phyloP scores from a whole-genome alignment of 2,113 vertebrate species.

The Nibea coibor region DNA sequence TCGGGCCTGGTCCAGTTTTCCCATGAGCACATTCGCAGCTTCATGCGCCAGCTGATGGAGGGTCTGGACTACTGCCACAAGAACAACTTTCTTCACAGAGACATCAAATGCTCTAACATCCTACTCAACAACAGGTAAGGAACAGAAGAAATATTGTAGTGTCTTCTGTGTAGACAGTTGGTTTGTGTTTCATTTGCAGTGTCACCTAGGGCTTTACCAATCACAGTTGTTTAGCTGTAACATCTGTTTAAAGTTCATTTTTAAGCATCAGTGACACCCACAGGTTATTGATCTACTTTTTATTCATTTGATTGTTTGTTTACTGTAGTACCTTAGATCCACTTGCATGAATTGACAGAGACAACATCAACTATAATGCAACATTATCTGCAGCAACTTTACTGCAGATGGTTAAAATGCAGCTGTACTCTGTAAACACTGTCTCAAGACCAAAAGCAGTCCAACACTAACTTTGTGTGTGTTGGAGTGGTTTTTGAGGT shows the following conservation, averaged over 20 bases:
- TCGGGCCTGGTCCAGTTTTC: constrained; percentile 98
- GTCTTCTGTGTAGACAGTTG: background rate
- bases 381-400: background rate
- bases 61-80: constrained; percentile 99
- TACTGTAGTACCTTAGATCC: background rate
- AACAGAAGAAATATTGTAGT: background rate
- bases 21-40: constrained; percentile 96
- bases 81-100: constrained; percentile 98
- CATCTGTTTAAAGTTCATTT: background rate
- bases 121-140: constrained; percentile 95
- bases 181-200: background rate
- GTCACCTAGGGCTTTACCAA: background rate
- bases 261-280: background rate
- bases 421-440: constrained; percentile 10
- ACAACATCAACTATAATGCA: background rate
- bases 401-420: constrained; percentile 13
- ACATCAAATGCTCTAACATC: constrained; percentile 99
- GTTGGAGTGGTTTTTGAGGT: constrained; percentile 2
- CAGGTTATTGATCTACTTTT: background rate
- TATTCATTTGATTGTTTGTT: background rate
- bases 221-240: background rate
- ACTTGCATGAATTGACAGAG: background rate
- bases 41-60: constrained; percentile 99
- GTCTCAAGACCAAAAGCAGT: background rate
- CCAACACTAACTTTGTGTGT: background rate